Evolutionary conservation across 1,140 invertebrate genomes (phyloP).

Genomic region (Cotesia chilonis): DNA sequence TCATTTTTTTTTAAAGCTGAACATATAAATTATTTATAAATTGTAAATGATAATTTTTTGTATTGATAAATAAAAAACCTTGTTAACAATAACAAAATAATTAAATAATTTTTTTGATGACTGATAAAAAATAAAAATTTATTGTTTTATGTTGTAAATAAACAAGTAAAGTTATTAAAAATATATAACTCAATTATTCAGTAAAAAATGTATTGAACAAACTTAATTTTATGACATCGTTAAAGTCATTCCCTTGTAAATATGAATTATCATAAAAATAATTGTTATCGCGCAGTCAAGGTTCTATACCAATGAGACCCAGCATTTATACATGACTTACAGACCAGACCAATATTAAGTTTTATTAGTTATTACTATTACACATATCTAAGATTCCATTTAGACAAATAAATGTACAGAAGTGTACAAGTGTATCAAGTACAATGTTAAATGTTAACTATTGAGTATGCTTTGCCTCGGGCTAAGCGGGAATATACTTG

Average conservation of each 20-base stretch:
- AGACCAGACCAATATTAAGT: background rate
- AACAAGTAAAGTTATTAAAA: no score
- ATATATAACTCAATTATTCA: background rate
- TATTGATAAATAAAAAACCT: no score
- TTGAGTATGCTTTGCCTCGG: no score
- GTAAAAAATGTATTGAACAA: background rate
- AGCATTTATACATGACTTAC: background rate
- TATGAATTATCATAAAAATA: slow-evolving; percentile 34
- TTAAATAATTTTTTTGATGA: no score
- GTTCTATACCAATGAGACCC: slow-evolving; percentile 1
- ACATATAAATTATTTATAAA: no score
- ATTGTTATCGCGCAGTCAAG: slow-evolving; percentile 35
- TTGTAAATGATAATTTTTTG: no score
- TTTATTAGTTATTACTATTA: background rate
- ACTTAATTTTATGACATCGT: background rate
- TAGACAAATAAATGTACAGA: slow-evolving; percentile 19
- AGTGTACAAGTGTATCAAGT: background rate
- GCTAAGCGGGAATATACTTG: no score
- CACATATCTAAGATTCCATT: background rate
- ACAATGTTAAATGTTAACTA: no score
- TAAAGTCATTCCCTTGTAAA: slow-evolving; percentile 12
- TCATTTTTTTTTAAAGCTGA: no score
- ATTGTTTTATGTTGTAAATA: no score
- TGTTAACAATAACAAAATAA: no score
- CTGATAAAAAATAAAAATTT: no score